Conservation (phyloP, 1,140 invertebrate genomes). For the Aricia agestis region DNA sequence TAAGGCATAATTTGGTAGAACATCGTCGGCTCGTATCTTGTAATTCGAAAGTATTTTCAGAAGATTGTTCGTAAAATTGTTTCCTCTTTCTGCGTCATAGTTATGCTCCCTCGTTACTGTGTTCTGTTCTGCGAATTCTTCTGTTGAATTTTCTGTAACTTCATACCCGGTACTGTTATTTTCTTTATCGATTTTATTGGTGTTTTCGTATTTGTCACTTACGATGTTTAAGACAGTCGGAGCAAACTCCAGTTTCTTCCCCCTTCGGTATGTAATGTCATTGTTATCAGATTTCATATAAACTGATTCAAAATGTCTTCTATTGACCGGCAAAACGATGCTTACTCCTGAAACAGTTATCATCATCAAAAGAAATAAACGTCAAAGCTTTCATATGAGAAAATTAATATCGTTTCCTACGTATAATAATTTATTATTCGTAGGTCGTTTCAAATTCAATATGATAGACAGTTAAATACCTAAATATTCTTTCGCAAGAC, state of each 20-base stretch:
- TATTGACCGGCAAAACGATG: neutral
- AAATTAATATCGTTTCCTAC: neutral
- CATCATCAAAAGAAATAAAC: neutral
- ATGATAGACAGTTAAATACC: too few species aligned
- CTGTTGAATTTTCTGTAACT: conserved; percentile 25
- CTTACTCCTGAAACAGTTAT: neutral
- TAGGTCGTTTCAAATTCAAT: too few species aligned
- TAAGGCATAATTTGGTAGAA: conserved; percentile 46
- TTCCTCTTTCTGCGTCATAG: conserved; percentile 12
- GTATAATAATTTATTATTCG: too few species aligned
- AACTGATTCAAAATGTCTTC: neutral
- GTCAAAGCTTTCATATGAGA: neutral
- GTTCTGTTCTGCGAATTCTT: conserved; percentile 15
- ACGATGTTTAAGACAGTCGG: neutral
- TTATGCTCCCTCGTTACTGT: neutral
- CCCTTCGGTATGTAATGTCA: neutral
- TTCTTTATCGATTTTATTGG: neutral
- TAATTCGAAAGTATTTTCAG: conserved; percentile 48
- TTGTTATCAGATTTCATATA: neutral
- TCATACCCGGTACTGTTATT: conserved; percentile 25
- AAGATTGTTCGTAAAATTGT: conserved; percentile 41
- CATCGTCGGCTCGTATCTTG: conserved; percentile 47
- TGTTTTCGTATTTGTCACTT: neutral
- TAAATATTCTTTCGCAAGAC: too few species aligned
- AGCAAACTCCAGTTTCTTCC: neutral